A percentile compares a stretch with the other conserved stretches of the same genome.
Conservation (phyloP, 2,113 vertebrate species). For the Tichodroma muraria region DNA sequence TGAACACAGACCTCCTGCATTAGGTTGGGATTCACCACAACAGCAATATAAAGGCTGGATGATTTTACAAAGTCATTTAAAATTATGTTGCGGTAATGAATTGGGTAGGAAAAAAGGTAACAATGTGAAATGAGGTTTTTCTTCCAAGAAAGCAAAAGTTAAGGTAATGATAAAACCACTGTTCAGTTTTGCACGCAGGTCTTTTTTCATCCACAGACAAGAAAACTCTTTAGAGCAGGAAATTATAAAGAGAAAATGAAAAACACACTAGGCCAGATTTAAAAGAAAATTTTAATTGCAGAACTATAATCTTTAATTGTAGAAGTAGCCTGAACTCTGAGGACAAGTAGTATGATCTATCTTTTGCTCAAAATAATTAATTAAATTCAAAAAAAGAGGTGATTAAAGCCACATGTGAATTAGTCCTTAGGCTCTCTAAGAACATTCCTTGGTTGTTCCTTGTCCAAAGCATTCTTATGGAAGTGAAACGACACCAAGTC, state of each 20-base stretch:
- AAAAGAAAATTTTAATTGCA: not conserved
- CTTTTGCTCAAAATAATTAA: constrained; percentile 2
- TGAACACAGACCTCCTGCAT: not conserved
- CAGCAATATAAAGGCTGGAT: not conserved
- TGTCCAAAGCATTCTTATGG: not conserved
- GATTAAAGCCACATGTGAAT: constrained; percentile 7
- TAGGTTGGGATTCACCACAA: not conserved
- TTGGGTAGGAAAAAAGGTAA: not conserved
- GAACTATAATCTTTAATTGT: not conserved
- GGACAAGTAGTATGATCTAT: not conserved
- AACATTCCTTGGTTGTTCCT: not conserved
- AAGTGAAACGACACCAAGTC: not conserved
- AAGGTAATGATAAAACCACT: not conserved
- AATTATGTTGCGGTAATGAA: not conserved
- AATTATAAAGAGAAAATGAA: not conserved
- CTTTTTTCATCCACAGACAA: not conserved
- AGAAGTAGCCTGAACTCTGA: constrained; percentile 2
- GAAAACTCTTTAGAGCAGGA: not conserved
- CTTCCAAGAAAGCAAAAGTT: not conserved
- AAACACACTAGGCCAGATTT: not conserved
- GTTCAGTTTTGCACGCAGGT: not conserved
- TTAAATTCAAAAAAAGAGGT: not conserved
- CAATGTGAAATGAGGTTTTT: not conserved
- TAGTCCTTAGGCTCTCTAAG: not conserved
- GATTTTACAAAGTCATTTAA: not conserved